Base-by-base conservation (phyloP, 1,140 invertebrate genomes). In the Drosophila neocordata region DNA sequence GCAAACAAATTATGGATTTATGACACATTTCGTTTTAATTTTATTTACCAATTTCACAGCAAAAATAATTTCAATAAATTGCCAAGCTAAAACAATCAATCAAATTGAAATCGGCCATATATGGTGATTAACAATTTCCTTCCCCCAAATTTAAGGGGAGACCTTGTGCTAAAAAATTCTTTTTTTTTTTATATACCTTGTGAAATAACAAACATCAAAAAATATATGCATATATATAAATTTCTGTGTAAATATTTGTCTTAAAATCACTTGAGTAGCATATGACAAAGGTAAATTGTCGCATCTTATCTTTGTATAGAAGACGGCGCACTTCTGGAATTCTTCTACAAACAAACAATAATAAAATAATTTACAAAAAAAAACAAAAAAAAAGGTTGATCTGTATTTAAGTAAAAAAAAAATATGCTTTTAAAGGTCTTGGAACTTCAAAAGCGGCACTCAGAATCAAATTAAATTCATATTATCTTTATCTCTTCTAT, bases 11-110 rank as follows among this genome's bases (percentile, higher is more conserved):
- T 74, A 56, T 53, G 62, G 62, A 3, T 20, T 48, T 48, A 48
- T 20, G 15, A 5, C 41, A 48, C 20, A 20, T 48, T 48, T 20
- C 41, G 41, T 20, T 20, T 48, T 9, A 48, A 48, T 18, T 44
- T 48, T 48, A 11, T 48, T 48, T 48, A 48, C 41, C 41, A 0
- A 13, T 5, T 38, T 38, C 4, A n/a, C n/a, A n/a, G n/a, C n/a
- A 35, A 12, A 12, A 35, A 35, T 4, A 2, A n/a, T 38, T 38
- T 38, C 1, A n/a, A n/a, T 5, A n/a, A n/a, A 2, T 12, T 59
- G 61, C 8, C 27, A 60, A 58, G 38, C 55, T 72, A 72, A 83
- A 76, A 65, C 72, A 68, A 84, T 83, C 79, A 84, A 83, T 83
- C 81, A 84, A 66, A 73, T 73, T 61, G 38, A 58, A 51, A 57